phyloP scores from a whole-genome alignment of 2,797 vertebrate species.

The Hapalemur alaotrensis region DNA sequence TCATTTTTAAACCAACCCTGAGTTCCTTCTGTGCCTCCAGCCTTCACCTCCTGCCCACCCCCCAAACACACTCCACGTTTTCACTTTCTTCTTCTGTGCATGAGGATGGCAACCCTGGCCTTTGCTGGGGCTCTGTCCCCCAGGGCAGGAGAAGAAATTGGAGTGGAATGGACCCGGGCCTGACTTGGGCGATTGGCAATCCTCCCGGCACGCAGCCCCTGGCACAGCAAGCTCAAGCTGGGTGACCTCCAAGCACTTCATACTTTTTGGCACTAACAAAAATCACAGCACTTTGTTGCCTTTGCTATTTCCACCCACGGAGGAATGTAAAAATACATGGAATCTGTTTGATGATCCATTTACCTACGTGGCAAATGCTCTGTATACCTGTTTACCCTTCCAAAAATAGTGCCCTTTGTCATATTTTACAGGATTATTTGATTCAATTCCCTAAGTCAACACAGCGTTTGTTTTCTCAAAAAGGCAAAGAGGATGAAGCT shows the following conservation, averaged over 20 bases:
- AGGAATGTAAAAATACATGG: neutral
- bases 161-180: neutral
- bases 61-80: accelerated
- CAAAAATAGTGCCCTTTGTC: neutral
- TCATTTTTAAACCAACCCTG: neutral
- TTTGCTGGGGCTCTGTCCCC: neutral
- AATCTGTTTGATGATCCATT: neutral
- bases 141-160: neutral
- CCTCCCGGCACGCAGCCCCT: accelerated
- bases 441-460: constrained; percentile 50
- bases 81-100: neutral
- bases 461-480: constrained; percentile 10
- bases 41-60: accelerated
- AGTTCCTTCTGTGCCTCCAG: neutral
- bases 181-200: neutral
- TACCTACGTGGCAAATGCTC: neutral
- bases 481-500: neutral
- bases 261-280: neutral
- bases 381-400: neutral
- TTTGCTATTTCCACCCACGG: neutral
- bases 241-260: neutral
- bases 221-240: neutral
- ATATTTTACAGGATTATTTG: neutral
- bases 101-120: neutral
- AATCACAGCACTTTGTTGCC: neutral